Base-by-base conservation (phyloP, 2,113 vertebrate species). In the Heterochromis multidens region DNA sequence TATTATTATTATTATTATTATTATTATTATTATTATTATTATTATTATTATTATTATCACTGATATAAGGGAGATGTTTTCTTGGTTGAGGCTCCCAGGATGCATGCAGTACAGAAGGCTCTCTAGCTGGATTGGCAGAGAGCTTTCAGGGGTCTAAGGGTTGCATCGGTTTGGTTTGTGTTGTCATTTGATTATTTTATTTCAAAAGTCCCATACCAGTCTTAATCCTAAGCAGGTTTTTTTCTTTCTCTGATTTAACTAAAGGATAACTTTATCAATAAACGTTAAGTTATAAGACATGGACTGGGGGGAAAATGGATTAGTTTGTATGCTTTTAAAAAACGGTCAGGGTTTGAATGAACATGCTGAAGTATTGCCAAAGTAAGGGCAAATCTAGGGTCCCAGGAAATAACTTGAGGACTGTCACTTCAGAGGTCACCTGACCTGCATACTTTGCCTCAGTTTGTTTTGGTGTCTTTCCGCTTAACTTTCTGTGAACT, bases 401-500 rank as follows among this genome's bases (percentile, higher is more conserved):
- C 43, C 13, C 29, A 14, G 29, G 23, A 21, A 27, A 77, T 5
- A 52, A n/a, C 12, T 52, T 72, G 29, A 70, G 61, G n/a, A 54
- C 31, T 60, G 52, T 76, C 16, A n/a, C 21, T 72, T 54, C 67
- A 49, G 84, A 88, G 91, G 91, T 93, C 84, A 91, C 78, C 76
- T 78, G 82, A 84, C 92, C 90, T 86, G 89, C 89, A 93, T 92
- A 21, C 62, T 76, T 31, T 52, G 46, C 56, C 77, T 60, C 10
- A 3, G 29, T 87, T 89, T 94, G 89, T 90, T 94, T 91, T 92
- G 72, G 77, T 82, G 63, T 80, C 27, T 89, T 58, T 90, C 80
- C 72, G 87, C 82, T 81, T 16, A 49, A 27, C 60, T 86, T 90
- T 90, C 90, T 86, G 3, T 77, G 90, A 93, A 93, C 58, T 93